Percentiles rank a stretch among this genome's conserved stretches.
Evolutionary conservation across 2,797 vertebrate genomes (phyloP).

Genomic region (Cetoscarus ocellatus): DNA sequence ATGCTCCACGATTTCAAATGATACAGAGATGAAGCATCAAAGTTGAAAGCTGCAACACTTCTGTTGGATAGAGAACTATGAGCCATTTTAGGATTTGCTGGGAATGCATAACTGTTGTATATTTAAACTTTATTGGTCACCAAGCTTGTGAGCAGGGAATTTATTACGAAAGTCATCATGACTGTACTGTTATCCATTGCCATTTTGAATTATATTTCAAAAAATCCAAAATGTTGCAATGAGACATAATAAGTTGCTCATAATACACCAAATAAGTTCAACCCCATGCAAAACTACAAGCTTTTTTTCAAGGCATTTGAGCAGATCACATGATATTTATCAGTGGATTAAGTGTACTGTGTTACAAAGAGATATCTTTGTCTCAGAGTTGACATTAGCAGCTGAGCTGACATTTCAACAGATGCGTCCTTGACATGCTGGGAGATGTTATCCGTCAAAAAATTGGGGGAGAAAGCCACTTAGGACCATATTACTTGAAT

Average conservation of each 20-base stretch:
- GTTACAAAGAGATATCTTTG: not conserved
- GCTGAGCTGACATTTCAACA: not conserved
- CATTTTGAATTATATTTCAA: not conserved
- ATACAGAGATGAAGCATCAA: constrained; percentile 8
- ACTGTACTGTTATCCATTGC: not conserved
- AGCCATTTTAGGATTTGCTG: not conserved
- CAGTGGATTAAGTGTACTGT: not conserved
- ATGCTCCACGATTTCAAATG: constrained; percentile 3
- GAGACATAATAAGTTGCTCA: not conserved
- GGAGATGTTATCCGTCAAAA: not conserved
- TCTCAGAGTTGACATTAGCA: not conserved
- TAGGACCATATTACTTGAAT: no score
- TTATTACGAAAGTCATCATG: not conserved
- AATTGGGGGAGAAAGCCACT: not conserved
- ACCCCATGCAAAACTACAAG: not conserved
- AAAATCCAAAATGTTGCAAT: not conserved
- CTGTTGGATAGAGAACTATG: not conserved
- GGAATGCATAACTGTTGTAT: not conserved
- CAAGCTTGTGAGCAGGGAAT: not conserved
- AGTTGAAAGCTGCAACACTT: not conserved
- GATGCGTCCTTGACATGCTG: not conserved
- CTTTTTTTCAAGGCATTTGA: constrained; percentile 5
- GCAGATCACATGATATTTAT: not conserved
- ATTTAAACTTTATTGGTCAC: not conserved
- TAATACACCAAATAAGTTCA: not conserved